These are phyloP conservation scores for Asteroscopus sphinx DNA, from an alignment of 2,888 invertebrate genomes.

Conservation along the genomic window DNA sequence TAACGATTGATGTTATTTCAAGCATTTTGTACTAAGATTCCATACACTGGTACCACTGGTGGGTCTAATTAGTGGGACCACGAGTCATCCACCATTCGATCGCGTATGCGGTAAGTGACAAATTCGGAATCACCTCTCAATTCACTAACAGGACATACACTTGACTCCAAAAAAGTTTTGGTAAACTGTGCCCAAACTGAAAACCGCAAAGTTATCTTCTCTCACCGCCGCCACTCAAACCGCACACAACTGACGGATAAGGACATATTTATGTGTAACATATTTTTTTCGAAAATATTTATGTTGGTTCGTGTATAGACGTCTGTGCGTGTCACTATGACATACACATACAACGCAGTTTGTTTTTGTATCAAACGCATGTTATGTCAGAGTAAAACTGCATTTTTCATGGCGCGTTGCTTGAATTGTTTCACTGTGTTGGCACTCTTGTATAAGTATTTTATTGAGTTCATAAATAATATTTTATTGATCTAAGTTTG, in stretches of 20 bases:
- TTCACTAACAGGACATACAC: too few species aligned
- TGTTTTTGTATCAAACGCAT: conserved; percentile 50
- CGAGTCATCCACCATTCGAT: too few species aligned
- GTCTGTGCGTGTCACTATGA: conserved; percentile 47
- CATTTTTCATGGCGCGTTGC: conserved; percentile 53
- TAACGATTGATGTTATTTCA: too few species aligned
- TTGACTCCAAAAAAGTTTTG: background rate
- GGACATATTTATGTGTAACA: conserved; percentile 62
- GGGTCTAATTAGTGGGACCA: too few species aligned
- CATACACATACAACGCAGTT: conserved; percentile 31
- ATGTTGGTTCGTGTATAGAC: conserved; percentile 58
- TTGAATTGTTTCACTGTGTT: conserved; percentile 47
- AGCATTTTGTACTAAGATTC: too few species aligned
- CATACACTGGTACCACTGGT: too few species aligned
- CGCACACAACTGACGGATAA: conserved; percentile 52
- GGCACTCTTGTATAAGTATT: conserved; percentile 28
- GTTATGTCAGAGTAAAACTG: conserved; percentile 52
- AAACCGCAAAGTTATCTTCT: background rate
- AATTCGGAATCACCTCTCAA: too few species aligned
- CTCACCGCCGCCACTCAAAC: conserved; percentile 24
- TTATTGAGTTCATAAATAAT: conserved; percentile 42
- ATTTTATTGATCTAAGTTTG: conserved; percentile 30
- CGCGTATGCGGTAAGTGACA: too few species aligned
- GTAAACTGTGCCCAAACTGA: background rate
- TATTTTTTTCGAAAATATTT: conserved; percentile 60